Evolutionary conservation across 2,888 invertebrate genomes (phyloP).

Genomic region (Microdon myrmicae): DNA sequence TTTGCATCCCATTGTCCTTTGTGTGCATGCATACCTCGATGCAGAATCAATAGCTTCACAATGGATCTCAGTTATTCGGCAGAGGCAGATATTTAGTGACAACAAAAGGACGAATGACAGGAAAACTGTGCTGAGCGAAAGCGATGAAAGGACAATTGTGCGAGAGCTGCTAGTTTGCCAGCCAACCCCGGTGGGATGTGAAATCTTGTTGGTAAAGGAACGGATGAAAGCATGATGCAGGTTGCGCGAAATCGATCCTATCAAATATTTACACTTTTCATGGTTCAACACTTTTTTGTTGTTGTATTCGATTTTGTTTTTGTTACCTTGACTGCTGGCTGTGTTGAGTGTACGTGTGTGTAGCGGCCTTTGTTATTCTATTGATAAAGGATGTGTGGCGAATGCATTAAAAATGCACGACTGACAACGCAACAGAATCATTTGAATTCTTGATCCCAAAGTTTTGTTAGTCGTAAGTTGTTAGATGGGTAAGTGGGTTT

Average conservation of each 20-base stretch:
- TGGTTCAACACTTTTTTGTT: conserved; percentile 45
- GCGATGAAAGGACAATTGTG: conserved; percentile 35
- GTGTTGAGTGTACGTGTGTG: conserved; percentile 32
- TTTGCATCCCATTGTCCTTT: conserved; percentile 40
- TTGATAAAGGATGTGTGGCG: conserved; percentile 29
- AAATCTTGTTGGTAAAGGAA: no score
- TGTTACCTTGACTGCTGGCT: conserved; percentile 21
- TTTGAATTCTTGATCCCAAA: no score
- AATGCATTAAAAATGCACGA: conserved; percentile 26
- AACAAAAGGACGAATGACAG: conserved; percentile 34
- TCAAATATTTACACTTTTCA: conserved; percentile 52
- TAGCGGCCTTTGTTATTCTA: no score
- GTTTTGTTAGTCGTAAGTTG: no score
- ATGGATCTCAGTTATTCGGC: conserved; percentile 42
- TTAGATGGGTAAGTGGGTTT: no score
- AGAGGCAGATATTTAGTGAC: conserved; percentile 31
- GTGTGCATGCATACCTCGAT: conserved; percentile 35
- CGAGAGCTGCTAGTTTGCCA: conserved; percentile 7
- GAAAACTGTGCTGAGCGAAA: conserved; percentile 28
- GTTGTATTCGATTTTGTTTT: background rate
- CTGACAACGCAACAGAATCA: no score
- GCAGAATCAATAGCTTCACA: conserved; percentile 44
- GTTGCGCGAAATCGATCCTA: conserved; percentile 45
- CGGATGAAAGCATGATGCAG: background rate
- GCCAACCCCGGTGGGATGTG: no score